Evolutionary conservation across 2,888 invertebrate species (phyloP).

Genomic region (Trisateles emortualis): DNA sequence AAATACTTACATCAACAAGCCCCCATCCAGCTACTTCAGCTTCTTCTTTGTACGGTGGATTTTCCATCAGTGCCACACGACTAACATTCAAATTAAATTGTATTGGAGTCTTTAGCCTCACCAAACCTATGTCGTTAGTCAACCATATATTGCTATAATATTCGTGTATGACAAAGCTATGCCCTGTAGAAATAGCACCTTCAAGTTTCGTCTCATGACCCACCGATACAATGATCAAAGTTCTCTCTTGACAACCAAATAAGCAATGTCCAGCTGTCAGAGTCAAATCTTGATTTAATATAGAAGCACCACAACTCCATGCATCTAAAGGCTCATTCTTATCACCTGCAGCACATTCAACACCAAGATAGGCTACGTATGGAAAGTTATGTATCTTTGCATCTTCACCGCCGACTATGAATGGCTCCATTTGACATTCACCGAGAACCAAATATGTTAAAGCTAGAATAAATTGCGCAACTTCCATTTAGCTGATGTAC

Average conservation of each 20-base stretch:
- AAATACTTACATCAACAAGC: neutral
- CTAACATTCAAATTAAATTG: neutral
- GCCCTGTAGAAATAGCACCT: neutral
- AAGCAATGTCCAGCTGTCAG: slow-evolving; percentile 8
- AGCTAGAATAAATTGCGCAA: neutral
- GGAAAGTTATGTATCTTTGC: neutral
- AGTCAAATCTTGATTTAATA: slow-evolving; percentile 3
- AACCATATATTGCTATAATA: neutral
- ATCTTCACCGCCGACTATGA: neutral
- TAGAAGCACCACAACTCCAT: slow-evolving; percentile 9
- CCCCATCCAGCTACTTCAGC: slow-evolving; percentile 1
- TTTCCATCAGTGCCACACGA: neutral
- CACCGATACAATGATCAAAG: neutral
- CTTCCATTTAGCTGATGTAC: neutral
- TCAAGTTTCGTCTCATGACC: neutral
- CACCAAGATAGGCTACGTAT: neutral
- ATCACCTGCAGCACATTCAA: neutral
- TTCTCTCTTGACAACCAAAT: neutral
- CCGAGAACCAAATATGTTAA: neutral
- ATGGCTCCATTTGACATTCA: slow-evolving; percentile 3
- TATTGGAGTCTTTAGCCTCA: neutral
- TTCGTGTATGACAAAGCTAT: neutral
- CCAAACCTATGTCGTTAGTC: neutral
- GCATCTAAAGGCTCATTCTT: neutral
- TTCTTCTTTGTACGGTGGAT: neutral